A percentile compares a stretch with the other conserved stretches of the same genome.
These are phyloP conservation scores for Perizoma flavofasciatum DNA, from an alignment of 2,888 invertebrate species.

Conservation along the genomic window DNA sequence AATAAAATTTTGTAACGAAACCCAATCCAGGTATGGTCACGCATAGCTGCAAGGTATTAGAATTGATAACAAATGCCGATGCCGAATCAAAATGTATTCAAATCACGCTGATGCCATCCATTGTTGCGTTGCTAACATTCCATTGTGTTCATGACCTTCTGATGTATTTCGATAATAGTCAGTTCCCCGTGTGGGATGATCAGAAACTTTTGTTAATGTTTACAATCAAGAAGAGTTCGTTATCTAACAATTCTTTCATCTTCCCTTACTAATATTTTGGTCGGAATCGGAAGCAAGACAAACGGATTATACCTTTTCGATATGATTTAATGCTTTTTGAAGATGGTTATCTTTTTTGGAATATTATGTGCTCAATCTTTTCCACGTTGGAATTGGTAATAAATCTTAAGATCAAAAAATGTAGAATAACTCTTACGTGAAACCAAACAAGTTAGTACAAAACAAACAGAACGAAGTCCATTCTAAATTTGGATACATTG, in stretches of 20 bases:
- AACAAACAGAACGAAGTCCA: not conserved
- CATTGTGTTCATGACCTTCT: conserved; percentile 71
- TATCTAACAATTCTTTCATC: not conserved
- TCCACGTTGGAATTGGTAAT: too few relatives aligned
- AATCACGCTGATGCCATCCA: conserved; percentile 58
- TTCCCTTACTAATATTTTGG: not conserved
- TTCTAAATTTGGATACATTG: conserved; percentile 6
- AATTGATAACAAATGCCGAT: conserved; percentile 47
- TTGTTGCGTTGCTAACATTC: conserved; percentile 68
- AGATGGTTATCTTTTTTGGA: too few relatives aligned
- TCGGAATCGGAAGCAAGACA: not conserved
- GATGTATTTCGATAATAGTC: conserved; percentile 41
- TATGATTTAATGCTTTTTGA: too few relatives aligned
- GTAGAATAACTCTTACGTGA: not conserved
- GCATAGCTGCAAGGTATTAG: conserved; percentile 39
- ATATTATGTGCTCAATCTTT: too few relatives aligned
- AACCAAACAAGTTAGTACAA: not conserved
- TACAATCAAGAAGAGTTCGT: conserved; percentile 3
- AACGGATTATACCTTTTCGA: too few relatives aligned
- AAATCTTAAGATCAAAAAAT: too few relatives aligned
- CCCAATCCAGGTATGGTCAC: conserved; percentile 29
- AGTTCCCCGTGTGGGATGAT: conserved; percentile 46
- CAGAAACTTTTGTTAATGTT: conserved; percentile 36
- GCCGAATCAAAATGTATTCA: conserved; percentile 60
- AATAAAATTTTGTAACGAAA: conserved; percentile 27